These are phyloP conservation scores for Myotis vivesi DNA, from an alignment of 2,797 vertebrate genomes.

Conservation along the genomic window DNA sequence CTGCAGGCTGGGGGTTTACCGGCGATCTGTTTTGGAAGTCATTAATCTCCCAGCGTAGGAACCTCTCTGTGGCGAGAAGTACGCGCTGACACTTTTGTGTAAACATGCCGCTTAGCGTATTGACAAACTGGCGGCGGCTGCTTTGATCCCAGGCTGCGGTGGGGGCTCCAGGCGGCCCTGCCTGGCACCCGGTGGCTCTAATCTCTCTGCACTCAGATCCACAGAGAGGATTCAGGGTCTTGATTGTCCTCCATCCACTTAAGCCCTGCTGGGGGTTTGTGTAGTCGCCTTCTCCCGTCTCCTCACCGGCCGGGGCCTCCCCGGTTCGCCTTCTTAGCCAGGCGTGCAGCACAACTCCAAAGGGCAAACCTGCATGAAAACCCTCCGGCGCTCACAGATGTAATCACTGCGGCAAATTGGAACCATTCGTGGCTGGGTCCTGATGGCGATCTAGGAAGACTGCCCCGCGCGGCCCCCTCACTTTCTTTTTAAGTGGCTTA, in stretches of 20 bases:
- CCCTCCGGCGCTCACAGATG: constrained; percentile 91
- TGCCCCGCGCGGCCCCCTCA: constrained; percentile 54
- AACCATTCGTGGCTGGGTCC: constrained; percentile 93
- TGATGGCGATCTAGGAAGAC: constrained; percentile 86
- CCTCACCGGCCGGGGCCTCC: constrained; percentile 78
- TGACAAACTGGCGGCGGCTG: constrained; percentile 84
- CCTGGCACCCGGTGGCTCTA: constrained; percentile 83
- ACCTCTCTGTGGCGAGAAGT: constrained; percentile 84
- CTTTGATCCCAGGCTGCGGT: constrained; percentile 84
- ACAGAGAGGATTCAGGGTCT: constrained; percentile 85
- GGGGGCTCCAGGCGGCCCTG: constrained; percentile 79
- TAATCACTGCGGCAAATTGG: constrained; percentile 96
- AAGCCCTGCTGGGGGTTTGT: constrained; percentile 82
- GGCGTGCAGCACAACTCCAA: constrained; percentile 85
- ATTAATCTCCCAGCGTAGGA: constrained; percentile 81
- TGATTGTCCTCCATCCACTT: constrained; percentile 82
- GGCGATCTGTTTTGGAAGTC: constrained; percentile 82
- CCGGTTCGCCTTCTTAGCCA: constrained; percentile 82
- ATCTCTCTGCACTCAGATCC: constrained; percentile 85
- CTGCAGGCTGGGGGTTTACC: constrained; percentile 78
- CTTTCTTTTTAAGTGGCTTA: constrained; percentile 81
- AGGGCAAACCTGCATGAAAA: constrained; percentile 91
- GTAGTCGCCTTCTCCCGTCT: constrained; percentile 79
- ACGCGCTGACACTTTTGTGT: constrained; percentile 84
- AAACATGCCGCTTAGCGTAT: constrained; percentile 88